phyloP scores from a whole-genome alignment of 2,113 vertebrate genomes.

The Tangachromis dhanisi region DNA sequence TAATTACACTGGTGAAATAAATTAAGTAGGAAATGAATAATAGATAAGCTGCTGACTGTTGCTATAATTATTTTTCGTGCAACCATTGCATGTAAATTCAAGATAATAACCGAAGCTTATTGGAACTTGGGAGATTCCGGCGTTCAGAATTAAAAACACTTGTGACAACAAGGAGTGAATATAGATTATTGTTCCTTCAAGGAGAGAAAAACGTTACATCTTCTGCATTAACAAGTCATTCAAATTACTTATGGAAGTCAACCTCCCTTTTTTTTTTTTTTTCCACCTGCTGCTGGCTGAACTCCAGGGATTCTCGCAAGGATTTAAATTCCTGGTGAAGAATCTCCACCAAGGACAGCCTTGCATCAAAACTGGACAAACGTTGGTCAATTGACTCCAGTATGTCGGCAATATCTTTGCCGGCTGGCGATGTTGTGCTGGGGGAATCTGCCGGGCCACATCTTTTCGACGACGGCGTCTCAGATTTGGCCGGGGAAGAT shows the following conservation, averaged over 20 bases:
- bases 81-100: background rate
- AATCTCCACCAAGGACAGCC: background rate
- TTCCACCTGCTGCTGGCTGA: background rate
- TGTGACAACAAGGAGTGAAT: background rate
- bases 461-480: rapidly evolving
- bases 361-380: background rate
- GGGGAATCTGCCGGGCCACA: rapidly evolving
- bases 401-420: background rate
- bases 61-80: background rate
- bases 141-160: background rate
- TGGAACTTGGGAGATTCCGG: background rate
- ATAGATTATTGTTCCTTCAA: background rate
- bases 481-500: background rate
- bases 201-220: background rate
- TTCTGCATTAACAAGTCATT: background rate
- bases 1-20: background rate
- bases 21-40: background rate
- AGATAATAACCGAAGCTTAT: background rate
- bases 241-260: background rate
- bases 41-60: background rate
- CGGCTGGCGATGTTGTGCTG: rapidly evolving
- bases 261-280: background rate
- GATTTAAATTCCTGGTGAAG: background rate
- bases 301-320: background rate
- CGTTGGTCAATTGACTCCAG: background rate